A percentile compares a stretch with the other conserved stretches of the same genome.
These are phyloP conservation scores for Nematolebias whitei DNA, from an alignment of 2,113 vertebrate species.

Conservation along the genomic window DNA sequence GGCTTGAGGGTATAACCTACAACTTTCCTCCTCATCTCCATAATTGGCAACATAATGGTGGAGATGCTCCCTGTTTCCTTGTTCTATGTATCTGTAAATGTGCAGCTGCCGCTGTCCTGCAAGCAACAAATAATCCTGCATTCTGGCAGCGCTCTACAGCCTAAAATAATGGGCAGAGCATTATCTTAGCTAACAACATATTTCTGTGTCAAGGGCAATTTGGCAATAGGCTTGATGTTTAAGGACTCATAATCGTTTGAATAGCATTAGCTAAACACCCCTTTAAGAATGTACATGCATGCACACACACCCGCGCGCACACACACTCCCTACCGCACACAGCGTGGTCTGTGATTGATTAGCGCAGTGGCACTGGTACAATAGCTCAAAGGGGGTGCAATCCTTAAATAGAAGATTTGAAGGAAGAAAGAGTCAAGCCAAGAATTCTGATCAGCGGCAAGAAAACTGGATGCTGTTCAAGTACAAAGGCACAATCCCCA, in stretches of 20 bases:
- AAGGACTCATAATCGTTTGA: slow-evolving; percentile 73
- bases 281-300: slow-evolving; percentile 35
- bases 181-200: slow-evolving; percentile 75
- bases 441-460: slow-evolving; percentile 78
- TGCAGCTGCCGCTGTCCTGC: slow-evolving; percentile 67
- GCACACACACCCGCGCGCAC: slow-evolving; percentile 1
- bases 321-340: slow-evolving; percentile 28
- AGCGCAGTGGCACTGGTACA: slow-evolving; percentile 81
- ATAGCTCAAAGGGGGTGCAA: slow-evolving; percentile 75
- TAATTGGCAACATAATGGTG: slow-evolving; percentile 66
- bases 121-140: slow-evolving; percentile 61
- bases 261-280: slow-evolving; percentile 71
- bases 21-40: slow-evolving; percentile 52
- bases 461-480: slow-evolving; percentile 64
- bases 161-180: slow-evolving; percentile 71
- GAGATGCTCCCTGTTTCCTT: slow-evolving; percentile 54
- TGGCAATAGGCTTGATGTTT: slow-evolving; percentile 77
- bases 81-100: slow-evolving; percentile 67
- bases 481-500: slow-evolving; percentile 45
- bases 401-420: slow-evolving; percentile 80
- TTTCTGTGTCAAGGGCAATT: slow-evolving; percentile 79
- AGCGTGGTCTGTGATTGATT: slow-evolving; percentile 81
- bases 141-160: slow-evolving; percentile 68
- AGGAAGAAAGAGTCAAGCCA: slow-evolving; percentile 64
- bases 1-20: slow-evolving; percentile 56